Conservation (phyloP, 2,888 invertebrate species). For the Phrixothrix hirtus region DNA sequence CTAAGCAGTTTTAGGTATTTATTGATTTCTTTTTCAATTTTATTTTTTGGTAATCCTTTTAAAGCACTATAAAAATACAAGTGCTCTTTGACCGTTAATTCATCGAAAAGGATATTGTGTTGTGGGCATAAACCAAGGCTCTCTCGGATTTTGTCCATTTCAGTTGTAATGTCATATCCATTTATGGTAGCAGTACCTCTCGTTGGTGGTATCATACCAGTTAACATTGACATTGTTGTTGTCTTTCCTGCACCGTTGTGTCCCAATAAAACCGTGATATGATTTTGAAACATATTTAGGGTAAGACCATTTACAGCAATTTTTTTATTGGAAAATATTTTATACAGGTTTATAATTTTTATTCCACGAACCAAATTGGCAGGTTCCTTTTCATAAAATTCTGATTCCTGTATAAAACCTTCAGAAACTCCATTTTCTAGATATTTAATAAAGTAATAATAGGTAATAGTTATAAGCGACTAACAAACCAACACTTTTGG, state of each 20-base stretch:
- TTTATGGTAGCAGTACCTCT: conserved; percentile 73
- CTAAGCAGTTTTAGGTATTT: conserved; percentile 68
- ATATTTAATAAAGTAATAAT: too few relatives aligned
- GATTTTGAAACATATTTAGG: conserved; percentile 83
- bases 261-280: conserved; percentile 85
- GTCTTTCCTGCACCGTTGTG: conserved; percentile 91
- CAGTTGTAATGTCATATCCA: conserved; percentile 69
- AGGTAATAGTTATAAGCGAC: too few relatives aligned
- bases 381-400: conserved; percentile 60
- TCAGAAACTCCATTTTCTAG: too few relatives aligned
- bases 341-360: conserved; percentile 62
- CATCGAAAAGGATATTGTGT: conserved; percentile 82
- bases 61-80: conserved; percentile 79
- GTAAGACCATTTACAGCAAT: conserved; percentile 70
- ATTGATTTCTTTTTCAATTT: conserved; percentile 64
- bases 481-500: too few relatives aligned
- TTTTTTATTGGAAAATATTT: conserved; percentile 62
- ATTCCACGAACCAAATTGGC: conserved; percentile 58
- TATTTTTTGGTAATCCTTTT: conserved; percentile 63
- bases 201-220: conserved; percentile 72
- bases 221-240: conserved; percentile 91
- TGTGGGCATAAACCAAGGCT: conserved; percentile 84
- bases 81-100: conserved; percentile 81
- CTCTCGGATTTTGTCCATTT: conserved; percentile 66
- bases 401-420: too few relatives aligned